Conservation (phyloP, 2,113 vertebrate genomes). For the Carollia perspicillata region DNA sequence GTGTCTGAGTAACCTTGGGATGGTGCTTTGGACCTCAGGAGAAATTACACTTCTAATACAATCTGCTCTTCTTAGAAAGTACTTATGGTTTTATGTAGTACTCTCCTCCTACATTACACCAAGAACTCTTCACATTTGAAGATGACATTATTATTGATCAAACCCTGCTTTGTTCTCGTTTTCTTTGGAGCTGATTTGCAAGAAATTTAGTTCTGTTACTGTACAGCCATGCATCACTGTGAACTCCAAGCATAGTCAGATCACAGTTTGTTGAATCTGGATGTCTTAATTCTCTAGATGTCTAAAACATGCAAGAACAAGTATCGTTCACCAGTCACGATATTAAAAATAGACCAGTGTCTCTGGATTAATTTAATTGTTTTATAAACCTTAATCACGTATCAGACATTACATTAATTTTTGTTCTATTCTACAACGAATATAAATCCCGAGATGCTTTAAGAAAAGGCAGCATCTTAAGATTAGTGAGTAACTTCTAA, state of each 20-base stretch:
- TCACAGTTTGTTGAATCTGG: background rate
- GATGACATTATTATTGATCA: conserved; percentile 20
- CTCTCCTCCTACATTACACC: background rate
- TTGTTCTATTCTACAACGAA: background rate
- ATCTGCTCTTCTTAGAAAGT: conserved; percentile 41
- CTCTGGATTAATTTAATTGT: background rate
- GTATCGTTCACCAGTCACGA: background rate
- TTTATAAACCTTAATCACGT: background rate
- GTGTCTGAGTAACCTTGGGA: background rate
- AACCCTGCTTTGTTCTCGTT: background rate
- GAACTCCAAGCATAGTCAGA: background rate
- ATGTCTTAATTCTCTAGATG: background rate
- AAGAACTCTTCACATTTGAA: background rate
- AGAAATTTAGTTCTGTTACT: background rate
- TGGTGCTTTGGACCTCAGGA: conserved; percentile 1
- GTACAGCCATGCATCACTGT: background rate
- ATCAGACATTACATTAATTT: background rate
- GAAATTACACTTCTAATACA: background rate
- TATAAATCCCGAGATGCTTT: background rate
- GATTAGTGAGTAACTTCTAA: background rate
- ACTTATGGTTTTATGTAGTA: conserved; percentile 5
- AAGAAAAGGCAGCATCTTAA: background rate
- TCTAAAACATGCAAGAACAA: background rate
- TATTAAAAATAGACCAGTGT: background rate
- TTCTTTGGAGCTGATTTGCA: background rate